Conservation (phyloP, 2,888 invertebrate genomes). For the Agrochola lychnidis region DNA sequence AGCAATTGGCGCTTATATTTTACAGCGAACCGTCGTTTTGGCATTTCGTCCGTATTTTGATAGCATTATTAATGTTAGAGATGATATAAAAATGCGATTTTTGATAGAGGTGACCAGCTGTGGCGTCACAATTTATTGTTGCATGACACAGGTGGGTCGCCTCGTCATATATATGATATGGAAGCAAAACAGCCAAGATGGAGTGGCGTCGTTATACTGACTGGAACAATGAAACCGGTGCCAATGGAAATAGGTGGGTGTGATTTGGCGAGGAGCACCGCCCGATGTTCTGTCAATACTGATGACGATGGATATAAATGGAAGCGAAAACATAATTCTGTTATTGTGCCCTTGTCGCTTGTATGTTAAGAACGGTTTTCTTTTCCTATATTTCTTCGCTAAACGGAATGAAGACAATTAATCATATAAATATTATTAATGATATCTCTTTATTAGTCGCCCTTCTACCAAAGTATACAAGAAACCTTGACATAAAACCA, state of each 20-base stretch:
- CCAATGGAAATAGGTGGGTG: slow-evolving; percentile 84
- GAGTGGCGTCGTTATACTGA: slow-evolving; percentile 73
- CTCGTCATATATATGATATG: slow-evolving; percentile 68
- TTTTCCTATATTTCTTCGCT: slow-evolving; percentile 53
- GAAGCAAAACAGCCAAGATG: slow-evolving; percentile 72
- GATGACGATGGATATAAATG: slow-evolving; percentile 70
- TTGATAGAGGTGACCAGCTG: slow-evolving; percentile 85
- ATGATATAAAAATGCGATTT: slow-evolving; percentile 86
- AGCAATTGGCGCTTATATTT: slow-evolving; percentile 87
- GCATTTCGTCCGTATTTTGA: slow-evolving; percentile 84
- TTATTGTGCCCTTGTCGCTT: slow-evolving; percentile 64
- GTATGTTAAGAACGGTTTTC: slow-evolving; percentile 56
- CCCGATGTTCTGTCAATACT: slow-evolving; percentile 82
- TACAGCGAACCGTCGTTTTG: slow-evolving; percentile 85
- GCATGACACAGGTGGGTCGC: slow-evolving; percentile 75
- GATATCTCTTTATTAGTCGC: slow-evolving; percentile 45
- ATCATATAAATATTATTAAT: slow-evolving; percentile 56
- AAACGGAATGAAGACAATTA: slow-evolving; percentile 46
- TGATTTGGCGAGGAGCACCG: slow-evolving; percentile 77
- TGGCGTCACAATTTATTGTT: slow-evolving; percentile 82
- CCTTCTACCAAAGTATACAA: slow-evolving; percentile 34
- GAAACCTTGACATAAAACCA: slow-evolving; percentile 55
- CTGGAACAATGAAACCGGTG: slow-evolving; percentile 79
- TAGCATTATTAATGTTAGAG: slow-evolving; percentile 85
- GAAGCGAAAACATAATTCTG: slow-evolving; percentile 63